Conservation (phyloP, 2,113 vertebrate genomes). For the Microtus montanus region DNA sequence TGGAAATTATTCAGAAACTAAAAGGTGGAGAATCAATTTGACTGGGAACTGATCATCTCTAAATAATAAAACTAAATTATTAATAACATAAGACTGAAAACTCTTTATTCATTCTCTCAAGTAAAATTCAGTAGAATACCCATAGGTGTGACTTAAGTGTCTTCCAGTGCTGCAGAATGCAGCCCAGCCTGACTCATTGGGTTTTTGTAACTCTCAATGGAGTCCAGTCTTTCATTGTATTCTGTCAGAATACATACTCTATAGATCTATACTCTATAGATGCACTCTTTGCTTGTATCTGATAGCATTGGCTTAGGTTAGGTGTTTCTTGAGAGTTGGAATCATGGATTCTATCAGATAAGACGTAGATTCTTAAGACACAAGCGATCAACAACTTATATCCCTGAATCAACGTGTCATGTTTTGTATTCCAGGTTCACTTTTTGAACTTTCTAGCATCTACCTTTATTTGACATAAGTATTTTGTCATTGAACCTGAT, state of each 20-base stretch:
- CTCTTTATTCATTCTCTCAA: background rate
- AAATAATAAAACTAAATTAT: constrained; percentile 43
- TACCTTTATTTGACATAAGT: background rate
- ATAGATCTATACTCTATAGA: background rate
- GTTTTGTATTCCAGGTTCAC: background rate
- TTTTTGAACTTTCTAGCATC: background rate
- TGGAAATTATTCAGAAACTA: background rate
- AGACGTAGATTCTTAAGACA: background rate
- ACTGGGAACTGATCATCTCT: background rate
- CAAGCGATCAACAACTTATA: background rate
- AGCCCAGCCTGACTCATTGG: background rate
- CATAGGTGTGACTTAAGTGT: background rate
- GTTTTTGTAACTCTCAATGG: background rate
- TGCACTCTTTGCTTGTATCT: background rate
- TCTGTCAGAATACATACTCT: no score
- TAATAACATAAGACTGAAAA: background rate
- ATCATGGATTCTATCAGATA: background rate
- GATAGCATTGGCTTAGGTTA: background rate
- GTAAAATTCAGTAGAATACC: constrained; percentile 1
- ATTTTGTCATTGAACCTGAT: background rate
- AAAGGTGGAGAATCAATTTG: background rate
- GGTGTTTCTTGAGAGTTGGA: background rate
- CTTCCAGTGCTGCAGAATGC: background rate
- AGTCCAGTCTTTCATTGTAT: background rate
- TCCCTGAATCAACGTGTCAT: background rate